A percentile compares a stretch with the other conserved stretches of the same genome.
Conservation (phyloP, 2,797 vertebrate genomes). For the Gobionotothen gibberifrons region DNA sequence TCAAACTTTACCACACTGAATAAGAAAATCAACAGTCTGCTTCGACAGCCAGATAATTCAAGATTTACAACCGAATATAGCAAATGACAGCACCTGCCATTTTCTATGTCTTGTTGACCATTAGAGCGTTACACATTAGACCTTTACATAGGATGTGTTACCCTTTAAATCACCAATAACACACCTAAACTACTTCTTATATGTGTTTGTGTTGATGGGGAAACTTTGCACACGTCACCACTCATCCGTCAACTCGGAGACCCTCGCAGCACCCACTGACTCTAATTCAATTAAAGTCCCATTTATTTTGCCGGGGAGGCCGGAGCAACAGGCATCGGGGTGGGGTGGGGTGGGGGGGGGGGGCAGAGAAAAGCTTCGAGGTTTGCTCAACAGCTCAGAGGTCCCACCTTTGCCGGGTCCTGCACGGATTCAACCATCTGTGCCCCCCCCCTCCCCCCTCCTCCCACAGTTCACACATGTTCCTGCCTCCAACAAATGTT, state of each 20-base stretch:
- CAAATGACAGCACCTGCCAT: too few relatives aligned
- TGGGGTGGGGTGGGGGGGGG: constrained; percentile 12
- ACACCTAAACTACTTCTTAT: background rate
- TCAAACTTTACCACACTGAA: background rate
- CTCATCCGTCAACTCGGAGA: constrained; percentile 62
- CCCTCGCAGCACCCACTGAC: constrained; percentile 89
- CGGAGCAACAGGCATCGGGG: constrained; percentile 92
- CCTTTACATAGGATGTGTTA: background rate
- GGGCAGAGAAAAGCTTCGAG: constrained; percentile 81
- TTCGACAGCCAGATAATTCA: background rate
- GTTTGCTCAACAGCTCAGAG: constrained; percentile 93
- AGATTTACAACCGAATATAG: background rate
- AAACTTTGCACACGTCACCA: constrained; percentile 77
- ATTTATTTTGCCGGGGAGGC: constrained; percentile 94
- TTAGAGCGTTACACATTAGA: background rate
- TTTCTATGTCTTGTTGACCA: too few relatives aligned
- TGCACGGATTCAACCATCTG: constrained; percentile 97
- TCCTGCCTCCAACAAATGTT: constrained; percentile 92
- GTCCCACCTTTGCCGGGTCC: constrained; percentile 94
- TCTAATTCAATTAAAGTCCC: constrained; percentile 99
- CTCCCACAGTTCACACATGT: constrained; percentile 74
- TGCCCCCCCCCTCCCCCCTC: constrained; percentile 83
- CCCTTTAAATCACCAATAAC: background rate
- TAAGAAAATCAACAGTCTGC: background rate
- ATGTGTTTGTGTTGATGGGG: background rate